phyloP scores from a whole-genome alignment of 2,888 invertebrate genomes.

The Entomobrya multifasciata region DNA sequence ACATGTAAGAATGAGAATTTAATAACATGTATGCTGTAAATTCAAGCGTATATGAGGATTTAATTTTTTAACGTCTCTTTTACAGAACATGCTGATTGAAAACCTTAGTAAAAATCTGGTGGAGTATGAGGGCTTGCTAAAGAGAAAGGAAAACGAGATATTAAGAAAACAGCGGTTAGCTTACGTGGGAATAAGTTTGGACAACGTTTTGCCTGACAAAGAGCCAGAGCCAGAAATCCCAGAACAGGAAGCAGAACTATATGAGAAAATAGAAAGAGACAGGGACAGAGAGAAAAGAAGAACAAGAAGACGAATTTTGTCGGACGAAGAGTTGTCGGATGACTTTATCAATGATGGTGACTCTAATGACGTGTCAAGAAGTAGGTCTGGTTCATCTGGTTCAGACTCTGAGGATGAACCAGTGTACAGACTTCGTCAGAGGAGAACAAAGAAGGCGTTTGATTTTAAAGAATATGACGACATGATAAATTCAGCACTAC shows the following conservation, averaged over 20 bases:
- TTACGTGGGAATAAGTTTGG: constrained; percentile 88
- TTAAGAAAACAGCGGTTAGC: constrained; percentile 87
- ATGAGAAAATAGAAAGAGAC: constrained; percentile 82
- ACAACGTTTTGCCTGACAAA: constrained; percentile 85
- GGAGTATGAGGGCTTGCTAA: constrained; percentile 89
- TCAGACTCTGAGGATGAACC: constrained; percentile 86
- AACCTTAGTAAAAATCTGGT: constrained; percentile 88
- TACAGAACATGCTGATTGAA: constrained; percentile 86
- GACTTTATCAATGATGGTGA: constrained; percentile 76
- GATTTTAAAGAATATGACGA: constrained; percentile 97
- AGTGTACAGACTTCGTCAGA: constrained; percentile 91
- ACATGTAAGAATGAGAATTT: constrained; percentile 88
- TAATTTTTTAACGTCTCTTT: too few relatives aligned
- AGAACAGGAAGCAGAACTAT: constrained; percentile 80
- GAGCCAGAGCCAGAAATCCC: constrained; percentile 76
- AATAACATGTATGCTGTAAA: too few relatives aligned
- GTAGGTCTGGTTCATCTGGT: constrained; percentile 81
- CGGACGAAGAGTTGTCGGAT: constrained; percentile 79
- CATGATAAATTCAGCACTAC: constrained; percentile 95
- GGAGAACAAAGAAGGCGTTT: constrained; percentile 88
- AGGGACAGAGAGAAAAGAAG: constrained; percentile 81
- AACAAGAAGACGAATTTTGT: constrained; percentile 80
- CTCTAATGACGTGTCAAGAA: constrained; percentile 74
- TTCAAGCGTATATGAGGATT: too few relatives aligned
- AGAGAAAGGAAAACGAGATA: constrained; percentile 85